A percentile compares a stretch with the other conserved stretches of the same genome.
phyloP scores from a whole-genome alignment of 35 echinoderm and acorn worm genomes.

The Patiria miniata region DNA sequence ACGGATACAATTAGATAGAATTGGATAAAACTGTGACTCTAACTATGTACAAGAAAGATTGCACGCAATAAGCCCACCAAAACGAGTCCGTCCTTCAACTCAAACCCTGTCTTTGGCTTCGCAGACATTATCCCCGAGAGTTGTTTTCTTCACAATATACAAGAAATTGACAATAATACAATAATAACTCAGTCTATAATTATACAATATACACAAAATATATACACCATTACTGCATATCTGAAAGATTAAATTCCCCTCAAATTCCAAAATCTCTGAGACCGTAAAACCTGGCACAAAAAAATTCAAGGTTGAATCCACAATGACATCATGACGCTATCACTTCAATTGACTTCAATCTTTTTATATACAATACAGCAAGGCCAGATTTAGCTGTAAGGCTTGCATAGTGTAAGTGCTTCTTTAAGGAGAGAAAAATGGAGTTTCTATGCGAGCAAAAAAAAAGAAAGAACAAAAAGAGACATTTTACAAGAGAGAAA shows the following conservation, averaged over 20 bases:
- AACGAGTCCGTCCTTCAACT: background rate
- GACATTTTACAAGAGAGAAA: too few relatives aligned
- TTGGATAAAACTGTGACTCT: background rate
- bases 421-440: too few relatives aligned
- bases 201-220: slow-evolving; percentile 16
- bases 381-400: background rate
- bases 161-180: background rate
- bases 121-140: background rate
- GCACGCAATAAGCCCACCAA: background rate
- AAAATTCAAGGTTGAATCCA: background rate
- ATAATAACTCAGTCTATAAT: too few relatives aligned
- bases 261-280: background rate
- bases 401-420: slow-evolving; percentile 18
- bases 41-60: slow-evolving; percentile 7
- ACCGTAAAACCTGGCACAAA: background rate
- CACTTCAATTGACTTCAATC: background rate
- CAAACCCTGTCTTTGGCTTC: slow-evolving; percentile 18
- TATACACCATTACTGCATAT: slow-evolving; percentile 16
- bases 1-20: background rate
- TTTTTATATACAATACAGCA: slow-evolving; percentile 5
- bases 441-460: too few relatives aligned
- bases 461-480: too few relatives aligned
- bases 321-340: background rate
- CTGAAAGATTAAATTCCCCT: background rate
- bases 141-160: background rate